Percentiles rank a stretch among this genome's conserved stretches.
Evolutionary conservation across 2,888 invertebrate genomes (phyloP).

Genomic region (Falcaria lacertinaria): DNA sequence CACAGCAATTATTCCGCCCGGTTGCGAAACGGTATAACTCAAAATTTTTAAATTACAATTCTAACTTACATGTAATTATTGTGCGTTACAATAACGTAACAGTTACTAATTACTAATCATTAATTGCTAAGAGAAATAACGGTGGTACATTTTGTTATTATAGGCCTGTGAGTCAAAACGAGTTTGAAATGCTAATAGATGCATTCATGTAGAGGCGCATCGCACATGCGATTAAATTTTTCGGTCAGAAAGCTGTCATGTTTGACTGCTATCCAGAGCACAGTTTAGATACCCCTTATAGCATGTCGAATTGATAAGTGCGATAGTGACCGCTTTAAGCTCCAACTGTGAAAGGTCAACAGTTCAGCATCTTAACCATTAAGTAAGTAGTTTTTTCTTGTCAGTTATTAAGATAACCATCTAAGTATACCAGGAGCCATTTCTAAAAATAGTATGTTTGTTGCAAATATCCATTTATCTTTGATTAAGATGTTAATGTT

Average conservation of each 20-base stretch:
- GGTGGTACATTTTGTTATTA: slow-evolving; percentile 7
- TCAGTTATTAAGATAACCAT: neutral
- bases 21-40: slow-evolving; percentile 15
- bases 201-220: neutral
- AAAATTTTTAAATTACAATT: slow-evolving; percentile 10
- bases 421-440: neutral
- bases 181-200: neutral
- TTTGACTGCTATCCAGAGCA: too few species aligned
- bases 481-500: neutral
- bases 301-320: too few species aligned
- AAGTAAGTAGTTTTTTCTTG: too few species aligned
- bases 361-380: neutral
- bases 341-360: neutral
- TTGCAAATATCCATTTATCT: neutral
- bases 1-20: neutral
- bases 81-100: slow-evolving; percentile 11
- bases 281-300: too few species aligned
- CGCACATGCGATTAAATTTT: neutral
- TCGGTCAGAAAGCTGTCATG: too few species aligned
- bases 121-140: slow-evolving; percentile 15
- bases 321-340: neutral
- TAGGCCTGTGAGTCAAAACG: neutral
- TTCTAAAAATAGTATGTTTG: neutral
- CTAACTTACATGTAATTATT: slow-evolving; percentile 16
- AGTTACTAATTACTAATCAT: slow-evolving; percentile 15